Conservation (phyloP, 2,888 invertebrate species). For the Polyommatus iphigenia region DNA sequence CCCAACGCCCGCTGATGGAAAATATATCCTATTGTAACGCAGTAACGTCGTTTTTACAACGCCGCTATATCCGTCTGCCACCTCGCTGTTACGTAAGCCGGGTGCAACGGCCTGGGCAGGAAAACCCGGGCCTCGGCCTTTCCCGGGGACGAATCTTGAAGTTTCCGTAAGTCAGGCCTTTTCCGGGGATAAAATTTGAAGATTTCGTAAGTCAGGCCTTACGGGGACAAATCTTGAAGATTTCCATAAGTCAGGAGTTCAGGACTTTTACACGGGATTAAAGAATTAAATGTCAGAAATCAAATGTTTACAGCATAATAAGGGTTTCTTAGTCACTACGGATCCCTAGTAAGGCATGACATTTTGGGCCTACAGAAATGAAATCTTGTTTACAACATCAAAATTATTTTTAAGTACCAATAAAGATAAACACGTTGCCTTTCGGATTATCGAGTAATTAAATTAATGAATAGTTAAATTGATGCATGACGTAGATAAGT, state of each 20-base stretch:
- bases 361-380: neutral
- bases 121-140: conserved; percentile 47
- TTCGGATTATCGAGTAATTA: conserved; percentile 7
- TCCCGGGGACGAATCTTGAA: neutral
- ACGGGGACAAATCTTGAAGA: too few species aligned
- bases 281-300: too few species aligned
- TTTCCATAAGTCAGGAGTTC: too few species aligned
- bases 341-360: neutral
- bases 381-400: conserved; percentile 13
- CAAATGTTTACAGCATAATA: too few species aligned
- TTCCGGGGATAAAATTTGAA: neutral
- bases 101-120: conserved; percentile 75
- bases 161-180: neutral
- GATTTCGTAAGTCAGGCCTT: neutral
- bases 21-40: conserved; percentile 52
- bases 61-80: conserved; percentile 35
- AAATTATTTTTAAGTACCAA: neutral
- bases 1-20: conserved; percentile 50
- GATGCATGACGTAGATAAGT: neutral
- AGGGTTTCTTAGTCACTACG: too few species aligned
- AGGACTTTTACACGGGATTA: neutral
- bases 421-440: conserved; percentile 14
- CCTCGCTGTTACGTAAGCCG: conserved; percentile 74
- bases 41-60: conserved; percentile 55
- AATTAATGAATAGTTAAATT: conserved; percentile 13